Conservation (phyloP, 2,113 vertebrate genomes). For the Sturnira hondurensis region DNA sequence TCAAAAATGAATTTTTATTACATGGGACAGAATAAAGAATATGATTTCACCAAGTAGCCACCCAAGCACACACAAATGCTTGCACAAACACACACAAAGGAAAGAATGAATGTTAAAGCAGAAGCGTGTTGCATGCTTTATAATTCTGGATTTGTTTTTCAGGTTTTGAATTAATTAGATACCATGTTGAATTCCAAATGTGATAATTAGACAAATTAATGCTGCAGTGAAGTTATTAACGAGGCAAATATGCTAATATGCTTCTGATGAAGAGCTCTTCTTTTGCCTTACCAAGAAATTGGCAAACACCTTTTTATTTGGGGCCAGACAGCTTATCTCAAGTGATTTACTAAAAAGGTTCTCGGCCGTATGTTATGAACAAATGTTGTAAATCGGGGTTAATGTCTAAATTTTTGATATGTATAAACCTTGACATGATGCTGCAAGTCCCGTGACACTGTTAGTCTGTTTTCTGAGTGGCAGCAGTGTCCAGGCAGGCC, state of each 20-base stretch:
- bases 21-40: constrained; percentile 48
- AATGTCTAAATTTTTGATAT: constrained; percentile 76
- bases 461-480: constrained; percentile 39
- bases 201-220: constrained; percentile 88
- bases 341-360: constrained; percentile 78
- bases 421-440: constrained; percentile 42
- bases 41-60: constrained; percentile 27
- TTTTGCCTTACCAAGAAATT: constrained; percentile 79
- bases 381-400: constrained; percentile 78
- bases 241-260: constrained; percentile 88
- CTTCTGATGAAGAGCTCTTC: constrained; percentile 83
- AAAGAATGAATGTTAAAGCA: constrained; percentile 44
- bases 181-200: constrained; percentile 85
- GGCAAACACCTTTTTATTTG: constrained; percentile 83
- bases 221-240: constrained; percentile 86
- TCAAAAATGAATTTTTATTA: constrained; percentile 52
- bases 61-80: background rate
- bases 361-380: constrained; percentile 54
- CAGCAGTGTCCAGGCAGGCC: constrained; percentile 34
- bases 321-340: constrained; percentile 80
- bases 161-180: constrained; percentile 83
- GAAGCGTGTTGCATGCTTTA: constrained; percentile 62
- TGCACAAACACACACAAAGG: background rate
- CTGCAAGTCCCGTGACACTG: constrained; percentile 43
- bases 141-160: constrained; percentile 74